These are phyloP conservation scores for Euwallacea fornicatus DNA, from an alignment of 1,140 invertebrate species.

Conservation along the genomic window DNA sequence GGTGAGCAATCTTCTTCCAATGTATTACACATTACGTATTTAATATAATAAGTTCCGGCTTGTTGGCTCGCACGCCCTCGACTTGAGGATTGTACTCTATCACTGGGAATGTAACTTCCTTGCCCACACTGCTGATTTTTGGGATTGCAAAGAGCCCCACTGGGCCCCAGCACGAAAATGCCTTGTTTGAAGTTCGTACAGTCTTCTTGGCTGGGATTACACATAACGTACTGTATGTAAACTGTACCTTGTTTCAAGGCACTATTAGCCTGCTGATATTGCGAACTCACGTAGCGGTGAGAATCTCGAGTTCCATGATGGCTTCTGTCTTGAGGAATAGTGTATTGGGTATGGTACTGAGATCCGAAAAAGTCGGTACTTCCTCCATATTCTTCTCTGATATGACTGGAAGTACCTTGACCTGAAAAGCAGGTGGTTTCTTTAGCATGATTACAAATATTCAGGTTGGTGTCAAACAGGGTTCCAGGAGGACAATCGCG, in stretches of 20 bases:
- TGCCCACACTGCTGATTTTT: slow-evolving; percentile 24
- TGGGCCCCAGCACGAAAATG: slow-evolving; percentile 25
- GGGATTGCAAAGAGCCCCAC: slow-evolving; percentile 25
- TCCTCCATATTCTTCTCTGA: slow-evolving; percentile 21
- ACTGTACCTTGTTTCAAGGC: not conserved
- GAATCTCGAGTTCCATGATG: too few relatives aligned
- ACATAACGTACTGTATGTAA: slow-evolving; percentile 33
- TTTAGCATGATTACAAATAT: slow-evolving; percentile 64
- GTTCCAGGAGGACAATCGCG: slow-evolving; percentile 68
- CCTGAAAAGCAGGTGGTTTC: slow-evolving; percentile 56
- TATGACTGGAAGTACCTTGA: not conserved
- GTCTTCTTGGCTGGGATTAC: slow-evolving; percentile 30
- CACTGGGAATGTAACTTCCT: slow-evolving; percentile 8
- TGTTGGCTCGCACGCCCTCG: not conserved
- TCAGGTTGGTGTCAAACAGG: slow-evolving; percentile 60
- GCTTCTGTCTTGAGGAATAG: not conserved
- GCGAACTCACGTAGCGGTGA: not conserved
- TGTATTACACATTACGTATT: slow-evolving; percentile 23
- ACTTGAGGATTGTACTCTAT: slow-evolving; percentile 1
- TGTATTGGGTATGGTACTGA: not conserved
- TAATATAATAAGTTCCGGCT: slow-evolving; percentile 23
- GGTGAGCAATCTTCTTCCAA: slow-evolving; percentile 16
- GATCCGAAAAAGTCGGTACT: slow-evolving; percentile 7
- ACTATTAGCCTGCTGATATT: not conserved
- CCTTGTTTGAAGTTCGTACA: slow-evolving; percentile 27